A percentile compares a stretch with the other conserved stretches of the same genome.
These are phyloP conservation scores for Oryzias javanicus DNA, from an alignment of 2,113 vertebrate species.

Conservation along the genomic window DNA sequence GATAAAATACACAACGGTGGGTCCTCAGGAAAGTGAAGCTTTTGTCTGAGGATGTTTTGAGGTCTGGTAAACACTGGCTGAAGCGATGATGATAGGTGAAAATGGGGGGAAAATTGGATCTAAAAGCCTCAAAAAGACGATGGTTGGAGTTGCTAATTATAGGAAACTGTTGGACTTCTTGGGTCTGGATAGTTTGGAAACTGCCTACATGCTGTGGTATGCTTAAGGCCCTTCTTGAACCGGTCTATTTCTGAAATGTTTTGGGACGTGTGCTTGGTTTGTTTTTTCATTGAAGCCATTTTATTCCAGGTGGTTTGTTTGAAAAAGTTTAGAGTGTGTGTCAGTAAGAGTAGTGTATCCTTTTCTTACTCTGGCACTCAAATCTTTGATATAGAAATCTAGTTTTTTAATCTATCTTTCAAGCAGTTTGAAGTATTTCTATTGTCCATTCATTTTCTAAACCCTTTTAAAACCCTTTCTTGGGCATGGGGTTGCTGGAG, in stretches of 20 bases:
- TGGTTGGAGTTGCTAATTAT: no score
- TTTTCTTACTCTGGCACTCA: background rate
- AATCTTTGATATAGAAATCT: background rate
- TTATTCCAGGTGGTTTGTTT: no score
- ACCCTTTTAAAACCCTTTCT: no score
- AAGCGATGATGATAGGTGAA: conserved; percentile 9
- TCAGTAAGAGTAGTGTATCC: background rate
- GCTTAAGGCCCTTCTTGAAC: no score
- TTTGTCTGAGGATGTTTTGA: no score
- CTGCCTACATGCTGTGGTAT: no score
- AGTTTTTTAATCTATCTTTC: background rate
- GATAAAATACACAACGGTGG: conserved; percentile 24
- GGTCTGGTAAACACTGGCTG: conserved; percentile 11
- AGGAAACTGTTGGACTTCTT: no score
- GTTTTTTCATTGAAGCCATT: background rate
- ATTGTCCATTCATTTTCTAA: no score
- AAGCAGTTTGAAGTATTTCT: background rate
- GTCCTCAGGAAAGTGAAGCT: conserved; percentile 1
- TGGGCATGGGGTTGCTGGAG: no score
- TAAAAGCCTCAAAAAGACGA: background rate
- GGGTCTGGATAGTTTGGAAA: no score
- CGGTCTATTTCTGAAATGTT: no score
- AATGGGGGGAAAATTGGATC: background rate
- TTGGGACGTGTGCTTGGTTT: background rate
- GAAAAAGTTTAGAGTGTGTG: no score